Evolutionary conservation across 2,888 invertebrate genomes (phyloP), one percentile per base, ranked within the genome.

Genomic region (Philereme vetulata): DNA sequence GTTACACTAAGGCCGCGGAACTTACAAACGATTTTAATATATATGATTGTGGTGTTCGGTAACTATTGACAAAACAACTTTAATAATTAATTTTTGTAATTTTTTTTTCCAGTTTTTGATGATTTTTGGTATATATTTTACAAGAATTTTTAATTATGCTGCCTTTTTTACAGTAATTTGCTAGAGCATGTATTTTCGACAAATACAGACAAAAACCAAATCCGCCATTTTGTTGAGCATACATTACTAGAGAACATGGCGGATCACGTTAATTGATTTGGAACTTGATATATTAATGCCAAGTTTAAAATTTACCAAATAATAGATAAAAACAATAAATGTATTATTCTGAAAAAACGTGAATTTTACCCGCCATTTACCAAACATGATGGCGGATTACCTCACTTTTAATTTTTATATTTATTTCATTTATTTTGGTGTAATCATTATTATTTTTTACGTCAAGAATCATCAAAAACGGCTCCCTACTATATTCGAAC

Each of bases 1-100:
- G 58, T 53, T 38, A 52, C 33, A 46, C 51, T 50, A 62, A 62
- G 62, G 62, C 62, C 57, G 62, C 57, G 48, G 10, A 60, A 51
- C 50, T 43, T 21, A 45, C 36, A 36, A 42, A 3, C 44, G 32
- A 9, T 11, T 10, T 47, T 47, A 49, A 2, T 36, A 36, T 35
- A 5, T 38, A 38, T 38, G 4, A 54, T 44, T 54, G 51, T 61
- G 56, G 58, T 55, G 58, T 32, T 43, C 51, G 62, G 62, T 62
- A 62, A 62, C 62, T 58, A 38, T 51, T 40, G 56, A 51, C 53
- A 49, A 46, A 56, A 51, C 50, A 46, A 54, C 10, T 35, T 44
- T 44, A n/a, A 52, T 35, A 38, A 10, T 46, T 36, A 47, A 21
- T 33, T 47, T 40, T 48, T 47, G 46, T 48, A 49, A 49, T 8